A percentile compares a stretch with the other conserved stretches of the same genome.
Conservation (phyloP, 2,113 vertebrate genomes). For the Anseranas semipalmata region DNA sequence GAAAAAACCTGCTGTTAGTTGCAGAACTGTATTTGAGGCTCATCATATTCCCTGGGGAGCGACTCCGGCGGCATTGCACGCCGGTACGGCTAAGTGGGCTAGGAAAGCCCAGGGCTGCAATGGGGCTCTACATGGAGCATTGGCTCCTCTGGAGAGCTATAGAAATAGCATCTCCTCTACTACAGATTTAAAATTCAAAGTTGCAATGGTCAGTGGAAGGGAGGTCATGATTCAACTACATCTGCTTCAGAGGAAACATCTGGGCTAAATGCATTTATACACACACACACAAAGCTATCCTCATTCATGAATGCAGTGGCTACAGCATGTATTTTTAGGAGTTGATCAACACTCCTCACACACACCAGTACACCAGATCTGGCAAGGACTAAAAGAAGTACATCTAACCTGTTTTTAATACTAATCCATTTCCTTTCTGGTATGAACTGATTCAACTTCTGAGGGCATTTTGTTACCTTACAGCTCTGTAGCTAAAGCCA, state of each 20-base stretch:
- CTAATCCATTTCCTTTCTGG: background rate
- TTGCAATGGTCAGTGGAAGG: constrained; percentile 61
- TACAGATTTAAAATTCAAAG: background rate
- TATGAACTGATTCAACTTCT: background rate
- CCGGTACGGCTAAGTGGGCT: background rate
- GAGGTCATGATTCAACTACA: background rate
- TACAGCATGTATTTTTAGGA: background rate
- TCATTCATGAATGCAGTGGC: background rate
- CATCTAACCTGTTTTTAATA: background rate
- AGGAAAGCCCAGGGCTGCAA: background rate
- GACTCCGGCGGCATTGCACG: background rate
- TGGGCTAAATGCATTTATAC: background rate
- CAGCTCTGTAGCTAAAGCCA: background rate
- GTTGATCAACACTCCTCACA: background rate
- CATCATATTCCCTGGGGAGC: background rate
- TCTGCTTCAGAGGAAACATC: background rate
- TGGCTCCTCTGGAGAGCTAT: background rate
- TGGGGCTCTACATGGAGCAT: background rate
- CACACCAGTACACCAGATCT: background rate
- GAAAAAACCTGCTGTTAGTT: background rate
- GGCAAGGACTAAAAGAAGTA: background rate
- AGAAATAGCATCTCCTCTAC: background rate
- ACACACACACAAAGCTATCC: background rate
- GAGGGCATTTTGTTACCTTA: background rate
- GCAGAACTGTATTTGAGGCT: background rate